Conservation (phyloP, 2,113 vertebrate genomes). For the Pagrus major region DNA sequence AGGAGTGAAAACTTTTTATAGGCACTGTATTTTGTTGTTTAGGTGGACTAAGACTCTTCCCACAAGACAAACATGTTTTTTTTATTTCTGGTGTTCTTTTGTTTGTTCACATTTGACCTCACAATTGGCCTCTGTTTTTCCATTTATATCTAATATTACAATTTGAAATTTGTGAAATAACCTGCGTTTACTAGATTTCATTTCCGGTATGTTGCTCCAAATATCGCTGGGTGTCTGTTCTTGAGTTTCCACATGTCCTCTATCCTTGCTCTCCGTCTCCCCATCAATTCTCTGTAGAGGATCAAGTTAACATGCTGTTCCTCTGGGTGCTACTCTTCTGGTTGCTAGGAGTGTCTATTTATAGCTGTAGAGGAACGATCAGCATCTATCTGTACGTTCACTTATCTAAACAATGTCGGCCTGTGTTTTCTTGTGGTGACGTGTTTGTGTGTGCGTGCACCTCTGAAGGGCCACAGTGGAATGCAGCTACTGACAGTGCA, state of each 20-base stretch:
- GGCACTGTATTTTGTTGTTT: neutral
- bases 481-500: constrained; percentile 5
- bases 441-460: constrained; percentile 15
- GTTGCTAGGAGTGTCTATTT: constrained; percentile 74
- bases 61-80: neutral
- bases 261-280: neutral
- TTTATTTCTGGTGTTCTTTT: neutral
- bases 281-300: constrained; percentile 48
- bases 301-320: constrained; percentile 63
- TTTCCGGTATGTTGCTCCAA: neutral
- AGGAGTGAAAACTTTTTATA: neutral
- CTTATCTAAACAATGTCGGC: constrained; percentile 67
- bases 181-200: neutral
- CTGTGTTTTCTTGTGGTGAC: constrained; percentile 27
- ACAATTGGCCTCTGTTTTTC: neutral
- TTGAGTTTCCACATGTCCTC: constrained; percentile 30
- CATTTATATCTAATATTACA: neutral
- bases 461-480: constrained; percentile 31
- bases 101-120: neutral
- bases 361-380: constrained; percentile 64
- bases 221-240: constrained; percentile 7
- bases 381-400: constrained; percentile 62
- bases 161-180: constrained; percentile 11
- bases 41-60: neutral
- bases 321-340: constrained; percentile 60